Conservation (phyloP, 2,888 invertebrate species). For the Stratiomys singularior region DNA sequence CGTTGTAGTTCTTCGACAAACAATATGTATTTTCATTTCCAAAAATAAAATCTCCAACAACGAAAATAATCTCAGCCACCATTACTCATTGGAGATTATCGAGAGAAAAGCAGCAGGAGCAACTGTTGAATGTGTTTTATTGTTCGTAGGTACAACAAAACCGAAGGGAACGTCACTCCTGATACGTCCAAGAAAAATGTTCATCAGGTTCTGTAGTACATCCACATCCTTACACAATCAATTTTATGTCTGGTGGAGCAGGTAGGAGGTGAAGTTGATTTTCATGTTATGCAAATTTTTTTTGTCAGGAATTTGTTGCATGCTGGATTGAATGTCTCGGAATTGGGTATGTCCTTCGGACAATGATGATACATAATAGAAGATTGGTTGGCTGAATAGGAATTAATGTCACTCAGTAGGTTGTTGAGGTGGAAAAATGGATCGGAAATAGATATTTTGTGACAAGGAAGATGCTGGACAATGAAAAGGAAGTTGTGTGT, state of each 20-base stretch:
- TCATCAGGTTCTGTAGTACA: neutral
- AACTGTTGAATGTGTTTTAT: slow-evolving; percentile 3
- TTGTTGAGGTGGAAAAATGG: no score
- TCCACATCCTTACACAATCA: neutral
- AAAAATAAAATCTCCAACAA: slow-evolving; percentile 13
- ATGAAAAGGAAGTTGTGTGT: no score
- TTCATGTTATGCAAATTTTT: slow-evolving; percentile 26
- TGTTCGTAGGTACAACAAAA: neutral
- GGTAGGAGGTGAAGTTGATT: neutral
- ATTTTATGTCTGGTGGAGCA: slow-evolving; percentile 2
- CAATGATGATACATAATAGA: no score
- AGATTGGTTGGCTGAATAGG: no score
- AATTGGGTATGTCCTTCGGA: neutral
- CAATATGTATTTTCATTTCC: no score
- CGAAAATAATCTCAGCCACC: slow-evolving; percentile 13
- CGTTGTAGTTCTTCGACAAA: no score
- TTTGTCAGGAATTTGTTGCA: neutral
- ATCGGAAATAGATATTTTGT: no score
- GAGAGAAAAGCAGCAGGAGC: neutral
- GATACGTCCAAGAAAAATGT: neutral
- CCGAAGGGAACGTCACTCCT: neutral
- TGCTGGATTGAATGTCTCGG: neutral
- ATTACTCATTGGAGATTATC: slow-evolving; percentile 26
- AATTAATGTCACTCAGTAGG: no score
- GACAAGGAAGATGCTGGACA: no score